phyloP scores from a whole-genome alignment of 2,797 vertebrate genomes.

The Channa striata region DNA sequence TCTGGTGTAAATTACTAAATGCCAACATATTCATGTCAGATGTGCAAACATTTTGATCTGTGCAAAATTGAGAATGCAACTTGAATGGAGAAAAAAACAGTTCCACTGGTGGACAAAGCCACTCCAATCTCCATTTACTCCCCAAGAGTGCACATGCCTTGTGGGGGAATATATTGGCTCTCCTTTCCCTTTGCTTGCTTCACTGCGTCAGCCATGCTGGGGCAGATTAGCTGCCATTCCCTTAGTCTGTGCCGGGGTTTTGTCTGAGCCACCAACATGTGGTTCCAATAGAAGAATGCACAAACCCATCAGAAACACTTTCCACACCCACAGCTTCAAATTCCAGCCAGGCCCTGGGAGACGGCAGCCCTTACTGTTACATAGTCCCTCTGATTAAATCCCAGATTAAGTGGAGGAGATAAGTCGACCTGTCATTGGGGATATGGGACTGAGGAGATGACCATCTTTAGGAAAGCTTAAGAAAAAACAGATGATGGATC shows the following conservation, averaged over 20 bases:
- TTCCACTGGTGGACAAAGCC: constrained; percentile 56
- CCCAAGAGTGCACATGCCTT: constrained; percentile 60
- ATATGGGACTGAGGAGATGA: constrained; percentile 70
- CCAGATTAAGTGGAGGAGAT: constrained; percentile 85
- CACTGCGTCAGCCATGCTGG: constrained; percentile 67
- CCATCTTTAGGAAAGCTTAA: constrained; percentile 67
- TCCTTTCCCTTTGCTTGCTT: constrained; percentile 62
- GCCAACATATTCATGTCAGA: constrained; percentile 69
- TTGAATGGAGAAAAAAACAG: constrained; percentile 50
- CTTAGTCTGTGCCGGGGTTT: constrained; percentile 72
- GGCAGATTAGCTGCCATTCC: constrained; percentile 77
- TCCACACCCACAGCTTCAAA: constrained; percentile 85
- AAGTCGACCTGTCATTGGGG: constrained; percentile 76
- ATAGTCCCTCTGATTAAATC: constrained; percentile 80
- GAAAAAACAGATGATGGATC: constrained; percentile 64
- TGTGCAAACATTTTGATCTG: constrained; percentile 67
- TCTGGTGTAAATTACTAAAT: constrained; percentile 73
- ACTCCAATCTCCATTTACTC: constrained; percentile 63
- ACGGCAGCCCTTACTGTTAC: constrained; percentile 75
- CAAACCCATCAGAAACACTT: constrained; percentile 84
- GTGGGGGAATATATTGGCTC: constrained; percentile 61
- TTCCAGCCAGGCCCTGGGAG: constrained; percentile 84
- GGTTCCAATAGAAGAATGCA: constrained; percentile 85
- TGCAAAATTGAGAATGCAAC: constrained; percentile 62
- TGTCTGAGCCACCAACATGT: constrained; percentile 81